Evolutionary conservation across 2,888 invertebrate genomes (phyloP).

Genomic region (Hypomecis atomaria): DNA sequence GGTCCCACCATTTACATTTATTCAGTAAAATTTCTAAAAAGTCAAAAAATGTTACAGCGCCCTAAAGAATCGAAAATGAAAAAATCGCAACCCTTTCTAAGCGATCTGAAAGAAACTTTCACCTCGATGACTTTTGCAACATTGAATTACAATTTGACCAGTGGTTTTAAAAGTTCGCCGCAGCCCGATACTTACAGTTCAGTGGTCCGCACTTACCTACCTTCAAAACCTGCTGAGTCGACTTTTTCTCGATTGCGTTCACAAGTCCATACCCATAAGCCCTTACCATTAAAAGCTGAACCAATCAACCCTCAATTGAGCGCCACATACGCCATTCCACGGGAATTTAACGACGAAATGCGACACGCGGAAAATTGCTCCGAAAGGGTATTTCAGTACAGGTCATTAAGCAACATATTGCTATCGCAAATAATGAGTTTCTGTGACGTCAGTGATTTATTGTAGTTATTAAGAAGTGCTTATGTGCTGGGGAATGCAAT

Average conservation of each 20-base stretch:
- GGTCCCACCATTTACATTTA: too few species aligned
- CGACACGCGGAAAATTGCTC: constrained; percentile 39
- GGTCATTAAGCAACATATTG: constrained; percentile 26
- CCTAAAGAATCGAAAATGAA: too few species aligned
- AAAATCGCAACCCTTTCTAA: too few species aligned
- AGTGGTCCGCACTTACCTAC: too few species aligned
- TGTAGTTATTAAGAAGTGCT: constrained; percentile 2
- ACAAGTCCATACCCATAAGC: constrained; percentile 6
- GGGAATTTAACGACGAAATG: constrained; percentile 34
- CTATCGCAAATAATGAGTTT: constrained; percentile 20
- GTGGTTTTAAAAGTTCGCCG: too few species aligned
- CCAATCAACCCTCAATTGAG: constrained; percentile 21
- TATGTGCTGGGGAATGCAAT: not conserved
- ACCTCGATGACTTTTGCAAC: too few species aligned
- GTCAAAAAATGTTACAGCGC: too few species aligned
- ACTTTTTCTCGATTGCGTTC: not conserved
- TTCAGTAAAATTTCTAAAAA: too few species aligned
- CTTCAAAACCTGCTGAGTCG: not conserved
- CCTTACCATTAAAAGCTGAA: constrained; percentile 14
- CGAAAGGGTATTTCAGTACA: constrained; percentile 30
- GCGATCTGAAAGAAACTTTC: too few species aligned
- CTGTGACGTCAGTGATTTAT: constrained; percentile 10
- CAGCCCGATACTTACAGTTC: too few species aligned
- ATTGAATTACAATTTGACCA: too few species aligned
- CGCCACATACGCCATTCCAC: constrained; percentile 17